Evolutionary conservation across 2,888 invertebrate species (phyloP), one percentile per base, ranked within the genome.

Genomic region (Caenorhabditis plicata): DNA sequence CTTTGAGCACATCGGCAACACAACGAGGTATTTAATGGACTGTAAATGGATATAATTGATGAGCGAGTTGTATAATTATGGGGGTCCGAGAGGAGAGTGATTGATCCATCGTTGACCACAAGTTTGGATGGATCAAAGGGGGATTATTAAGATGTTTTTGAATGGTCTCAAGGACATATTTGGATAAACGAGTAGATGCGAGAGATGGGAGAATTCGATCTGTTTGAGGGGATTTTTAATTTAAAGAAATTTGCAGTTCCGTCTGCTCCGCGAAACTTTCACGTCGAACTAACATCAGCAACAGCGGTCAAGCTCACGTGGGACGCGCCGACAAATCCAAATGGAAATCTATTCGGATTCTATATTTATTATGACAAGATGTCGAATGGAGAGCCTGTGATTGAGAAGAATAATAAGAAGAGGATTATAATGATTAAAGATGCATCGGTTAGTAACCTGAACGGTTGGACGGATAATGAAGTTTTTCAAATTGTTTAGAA

Each of bases 291-390:
- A 20, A 86, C 95, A 81, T 96, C 95, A 85, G 95, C 96, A 1
- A 94, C 95, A n/a, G 88, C 93, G 31, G 88, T 96, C 71, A 89
- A 89, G 82, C 92, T 96, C 45, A 87, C 88, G 62, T 98, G 98
- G 98, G 89, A 91, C 80, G 90, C 92, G 7, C 98, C 96, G 0
- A 86, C 87, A 57, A 88, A 89, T 73, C 88, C 90, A 64, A 92
- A 95, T 81, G 75, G 95, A 40, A 89, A 94, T 70, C 93, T 98
- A 72, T 87, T 93, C 58, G 95, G 95, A 23, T 98, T 95, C 84
- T 94, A 95, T 82, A 90, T 98, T 51, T 54, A 61, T 36, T 35
- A 44, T 23, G 60, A 61, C 23, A 39, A 43, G 38, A 61, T 61
- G 20, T 29, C 54, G 27, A 63, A 63, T 41, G 63, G 63, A n/a